Evolutionary conservation across 2,888 invertebrate species (phyloP), one percentile per base, ranked within the genome.

Genomic region (Steromphala cineraria): DNA sequence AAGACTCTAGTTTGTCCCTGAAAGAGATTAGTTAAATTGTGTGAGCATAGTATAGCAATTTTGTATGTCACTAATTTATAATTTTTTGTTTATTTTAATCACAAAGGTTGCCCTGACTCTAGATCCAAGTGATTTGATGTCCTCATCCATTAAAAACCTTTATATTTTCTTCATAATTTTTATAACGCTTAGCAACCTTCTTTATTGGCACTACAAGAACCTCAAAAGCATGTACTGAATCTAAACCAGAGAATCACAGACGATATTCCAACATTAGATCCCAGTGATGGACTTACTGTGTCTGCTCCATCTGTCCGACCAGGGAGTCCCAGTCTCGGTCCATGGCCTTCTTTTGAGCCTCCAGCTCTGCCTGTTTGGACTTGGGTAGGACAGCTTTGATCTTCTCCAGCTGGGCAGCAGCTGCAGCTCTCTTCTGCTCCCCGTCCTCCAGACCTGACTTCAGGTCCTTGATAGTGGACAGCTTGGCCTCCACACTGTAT

Each of bases 401-500:
- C 40, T 90, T 86, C 53, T 97, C 97, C 3, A 97, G 95, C 71
- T 96, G 95, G 87, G 96, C 95, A 1, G 97, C 93, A 84, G 96
- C 95, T 85, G 95, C 94, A 81, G 97, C 94, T 0, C 97, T 96
- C 88, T 96, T 95, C 81, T 88, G 83, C 78, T 92, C 89, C n/a
- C 92, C 92, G 84, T 97, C 97, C 81, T 94, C 94, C 53, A 98
- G 92, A 0, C 97, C 96, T 78, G 85, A 85, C 81, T 90, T 85
- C 36, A 93, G 85, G 67, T 92, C 92, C 89, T 91, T 91, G 40
- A 93, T 88, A n/a, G 93, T 91, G 0, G 96, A 96, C 96, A 28
- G 96, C 95, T 98, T 98, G 0, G 98, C 97, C 94, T 98, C 97
- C 40, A 98, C 95, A 91, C 97, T 98, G 92, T 98, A 96, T 89